Evolutionary conservation across 1,140 invertebrate genomes (phyloP), one percentile per base, ranked within the genome.

Genomic region (Lucilia sericata): DNA sequence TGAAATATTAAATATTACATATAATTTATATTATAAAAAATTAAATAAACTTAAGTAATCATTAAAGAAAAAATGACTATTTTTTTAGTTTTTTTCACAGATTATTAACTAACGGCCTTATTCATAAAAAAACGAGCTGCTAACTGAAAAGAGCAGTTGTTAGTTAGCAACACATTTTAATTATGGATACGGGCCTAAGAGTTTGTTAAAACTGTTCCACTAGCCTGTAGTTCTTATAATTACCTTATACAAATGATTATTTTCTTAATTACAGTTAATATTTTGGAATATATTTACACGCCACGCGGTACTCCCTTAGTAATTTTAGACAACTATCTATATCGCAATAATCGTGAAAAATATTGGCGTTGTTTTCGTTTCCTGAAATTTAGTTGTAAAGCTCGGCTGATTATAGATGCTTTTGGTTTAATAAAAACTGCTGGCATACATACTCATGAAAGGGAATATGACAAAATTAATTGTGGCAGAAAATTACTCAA

Each of bases 281-380:
- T 74, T 25, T 55, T 86, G 25, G 82, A 86, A 76, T 85, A 76
- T 36, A 85, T 87, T 51, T 86, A 85, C 42, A 86, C 84, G 82
- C 85, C 84, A 83, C 85, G 86, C 70, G 85, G 85, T 10, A 60
- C 74, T 13, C 86, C 86, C 21, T 75, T 87, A 30, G 47, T 87
- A 17, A 81, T 87, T 13, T 60, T 85, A n/a, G 65, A 86, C 55
- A 74, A 84, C 81, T 87, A 84, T 81, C 84, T 87, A 19, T 87
- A 84, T 84, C 84, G 86, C n/a, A 86, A 85, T 55, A 87, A 87
- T 85, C 84, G 86, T n/a, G 83, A 74, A 34, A 84, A 84, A 36
- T 86, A 87, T 83, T 87, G 86, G 86, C 84, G 86, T n/a, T 87
- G 86, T 42, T 81, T 85, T 55, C 84, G 85, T 19, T 85, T 84